Base-by-base conservation (phyloP, 2,113 vertebrate species). In the Salvelinus fontinalis region DNA sequence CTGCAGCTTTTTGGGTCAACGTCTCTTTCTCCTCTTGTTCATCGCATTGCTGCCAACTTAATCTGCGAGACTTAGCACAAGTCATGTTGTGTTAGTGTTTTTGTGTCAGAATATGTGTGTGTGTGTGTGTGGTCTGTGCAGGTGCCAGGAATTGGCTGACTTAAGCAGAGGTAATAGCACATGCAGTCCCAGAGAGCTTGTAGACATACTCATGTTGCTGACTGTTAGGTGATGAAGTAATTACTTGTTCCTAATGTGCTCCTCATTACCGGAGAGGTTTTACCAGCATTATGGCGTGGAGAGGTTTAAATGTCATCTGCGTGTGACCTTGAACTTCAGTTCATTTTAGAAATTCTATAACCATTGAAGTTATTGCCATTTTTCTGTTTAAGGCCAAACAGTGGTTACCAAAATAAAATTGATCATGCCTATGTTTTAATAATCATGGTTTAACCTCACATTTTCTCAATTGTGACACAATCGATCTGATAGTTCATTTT, bases 81-180 rank as follows among this genome's bases (percentile, higher is more conserved):
- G 77, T 84, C 70, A 69, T 68, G 71, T 81, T 80, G n/a, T 78
- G 72, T 39, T 74, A 57, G 12, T 78, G 73, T 54, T 74, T 60
- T 5, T 22, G 20, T 24, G 34, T 2, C 2, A 5, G 29, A 49
- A 7, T 67, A 5, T 49, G 54, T 64, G n/a, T 39, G 29, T 76
- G 67, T 51, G 72, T 39, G 29, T 75, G 77, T 68, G 76, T 34
- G 71, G 3, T 22, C 27, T 80, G 26, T 39, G 80, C 80, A 85
- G 34, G 79, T 81, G 76, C 76, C 59, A 80, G 60, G 31, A 78
- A 67, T 88, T 82, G 79, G 78, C 74, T 67, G 64, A 83, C 80
- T 86, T 79, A 84, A 79, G 49, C 77, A 76, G 83, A 77, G 80
- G 81, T 65, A 75, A 84, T 16, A 54, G 84, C 87, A 91, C 88